phyloP scores from a whole-genome alignment of 2,888 invertebrate genomes.

The Piscicola geometra region DNA sequence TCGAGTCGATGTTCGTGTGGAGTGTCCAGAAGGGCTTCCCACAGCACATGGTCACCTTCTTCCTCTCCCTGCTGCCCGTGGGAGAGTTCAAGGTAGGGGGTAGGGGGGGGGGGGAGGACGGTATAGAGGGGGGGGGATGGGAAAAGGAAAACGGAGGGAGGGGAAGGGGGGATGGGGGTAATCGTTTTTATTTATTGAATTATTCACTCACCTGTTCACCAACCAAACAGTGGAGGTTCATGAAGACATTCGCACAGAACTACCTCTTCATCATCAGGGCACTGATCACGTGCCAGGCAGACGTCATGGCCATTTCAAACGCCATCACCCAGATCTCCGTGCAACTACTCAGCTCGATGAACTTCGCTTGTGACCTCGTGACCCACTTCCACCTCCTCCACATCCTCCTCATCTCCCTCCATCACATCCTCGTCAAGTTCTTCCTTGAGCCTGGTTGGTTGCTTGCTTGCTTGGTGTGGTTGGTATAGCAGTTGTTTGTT shows the following conservation, averaged over 20 bases:
- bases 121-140: no score
- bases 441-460: slow-evolving; percentile 14
- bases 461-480: not conserved
- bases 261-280: slow-evolving; percentile 90
- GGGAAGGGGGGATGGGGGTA: no score
- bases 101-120: not conserved
- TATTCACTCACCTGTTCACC: no score
- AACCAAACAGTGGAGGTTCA: slow-evolving; percentile 79
- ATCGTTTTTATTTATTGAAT: no score
- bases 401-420: slow-evolving; percentile 83
- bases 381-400: slow-evolving; percentile 81
- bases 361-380: slow-evolving; percentile 82
- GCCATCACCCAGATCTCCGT: slow-evolving; percentile 96
- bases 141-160: no score
- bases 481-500: not conserved
- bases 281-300: slow-evolving; percentile 56
- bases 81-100: slow-evolving; percentile 77
- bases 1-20: slow-evolving; percentile 94
- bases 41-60: slow-evolving; percentile 87
- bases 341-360: slow-evolving; percentile 86
- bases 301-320: slow-evolving; percentile 68
- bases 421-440: slow-evolving; percentile 85
- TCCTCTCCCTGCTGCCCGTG: slow-evolving; percentile 90
- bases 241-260: slow-evolving; percentile 88
- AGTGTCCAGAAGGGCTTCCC: slow-evolving; percentile 95